These are phyloP conservation scores for Pheosia gnoma DNA, from an alignment of 2,888 invertebrate species.

Conservation along the genomic window DNA sequence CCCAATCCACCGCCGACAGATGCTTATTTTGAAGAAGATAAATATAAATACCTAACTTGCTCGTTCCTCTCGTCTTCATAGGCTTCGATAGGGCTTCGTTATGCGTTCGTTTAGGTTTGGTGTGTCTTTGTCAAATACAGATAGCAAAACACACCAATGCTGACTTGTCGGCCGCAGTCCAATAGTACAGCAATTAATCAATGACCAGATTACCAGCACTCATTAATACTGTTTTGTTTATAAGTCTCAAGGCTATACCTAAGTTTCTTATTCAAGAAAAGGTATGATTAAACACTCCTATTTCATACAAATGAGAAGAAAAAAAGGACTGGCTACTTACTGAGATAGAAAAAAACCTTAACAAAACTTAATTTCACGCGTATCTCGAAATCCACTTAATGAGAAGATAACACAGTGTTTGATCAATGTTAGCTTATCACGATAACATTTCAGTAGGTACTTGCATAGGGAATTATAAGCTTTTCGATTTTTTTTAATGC, in stretches of 20 bases:
- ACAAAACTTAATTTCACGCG: constrained; percentile 20
- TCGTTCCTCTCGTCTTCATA: too few species aligned
- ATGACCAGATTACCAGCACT: constrained; percentile 35
- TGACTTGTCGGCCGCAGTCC: constrained; percentile 58
- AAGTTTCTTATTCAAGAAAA: too few species aligned
- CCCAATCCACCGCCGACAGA: too few species aligned
- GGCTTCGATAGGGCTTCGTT: too few species aligned
- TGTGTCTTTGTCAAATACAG: constrained; percentile 49
- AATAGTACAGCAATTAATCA: constrained; percentile 44
- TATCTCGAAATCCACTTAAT: constrained; percentile 27
- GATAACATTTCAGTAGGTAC: constrained; percentile 19
- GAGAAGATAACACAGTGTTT: constrained; percentile 34
- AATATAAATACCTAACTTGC: too few species aligned
- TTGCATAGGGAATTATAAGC: constrained; percentile 15
- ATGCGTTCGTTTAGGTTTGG: neutral
- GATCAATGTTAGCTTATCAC: constrained; percentile 34
- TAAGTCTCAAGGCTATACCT: too few species aligned
- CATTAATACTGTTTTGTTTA: constrained; percentile 5
- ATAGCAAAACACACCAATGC: constrained; percentile 52
- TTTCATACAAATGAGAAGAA: too few species aligned
- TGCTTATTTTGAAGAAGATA: too few species aligned
- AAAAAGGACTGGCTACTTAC: neutral
- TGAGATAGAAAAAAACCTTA: neutral
- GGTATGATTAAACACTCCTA: too few species aligned
- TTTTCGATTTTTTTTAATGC: constrained; percentile 20